phyloP scores from a whole-genome alignment of 2,888 invertebrate species.

The Hypselothyrea guttata region DNA sequence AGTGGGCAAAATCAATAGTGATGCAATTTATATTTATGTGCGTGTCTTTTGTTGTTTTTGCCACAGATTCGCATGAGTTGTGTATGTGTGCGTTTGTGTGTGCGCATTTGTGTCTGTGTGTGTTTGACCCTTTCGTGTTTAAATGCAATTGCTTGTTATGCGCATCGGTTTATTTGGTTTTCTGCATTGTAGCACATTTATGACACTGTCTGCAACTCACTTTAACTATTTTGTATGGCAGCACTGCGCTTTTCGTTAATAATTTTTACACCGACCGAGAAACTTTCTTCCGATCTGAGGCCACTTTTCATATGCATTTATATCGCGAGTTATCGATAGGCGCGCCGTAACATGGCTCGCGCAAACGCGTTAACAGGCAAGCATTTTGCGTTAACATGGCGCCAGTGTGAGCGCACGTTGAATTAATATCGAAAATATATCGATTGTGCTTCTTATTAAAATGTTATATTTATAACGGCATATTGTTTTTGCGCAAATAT shows the following conservation, averaged over 20 bases:
- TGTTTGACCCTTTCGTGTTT: slow-evolving; percentile 38
- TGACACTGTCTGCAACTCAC: slow-evolving; percentile 34
- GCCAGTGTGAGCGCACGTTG: slow-evolving; percentile 24
- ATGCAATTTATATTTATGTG: slow-evolving; percentile 49
- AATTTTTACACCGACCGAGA: slow-evolving; percentile 50
- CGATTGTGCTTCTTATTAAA: too few species aligned
- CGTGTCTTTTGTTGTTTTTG: slow-evolving; percentile 22
- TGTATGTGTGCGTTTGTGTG: slow-evolving; percentile 15
- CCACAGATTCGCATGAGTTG: slow-evolving; percentile 35
- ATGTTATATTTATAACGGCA: too few species aligned
- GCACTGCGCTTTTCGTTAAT: slow-evolving; percentile 51
- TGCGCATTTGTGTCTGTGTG: slow-evolving; percentile 15
- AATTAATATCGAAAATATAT: too few species aligned
- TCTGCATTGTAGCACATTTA: background rate
- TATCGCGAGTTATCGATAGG: slow-evolving; percentile 42
- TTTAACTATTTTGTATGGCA: slow-evolving; percentile 43
- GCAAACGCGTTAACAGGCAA: background rate
- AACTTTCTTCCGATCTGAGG: slow-evolving; percentile 59
- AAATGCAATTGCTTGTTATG: slow-evolving; percentile 8
- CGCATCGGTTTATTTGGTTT: background rate
- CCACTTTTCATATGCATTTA: slow-evolving; percentile 36
- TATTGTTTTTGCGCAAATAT: too few species aligned
- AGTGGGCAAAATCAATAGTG: slow-evolving; percentile 78
- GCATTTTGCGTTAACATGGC: slow-evolving; percentile 16
- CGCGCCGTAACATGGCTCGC: background rate